Base-by-base conservation (phyloP, 2,113 vertebrate species). In the Psilopogon haemacephalus region DNA sequence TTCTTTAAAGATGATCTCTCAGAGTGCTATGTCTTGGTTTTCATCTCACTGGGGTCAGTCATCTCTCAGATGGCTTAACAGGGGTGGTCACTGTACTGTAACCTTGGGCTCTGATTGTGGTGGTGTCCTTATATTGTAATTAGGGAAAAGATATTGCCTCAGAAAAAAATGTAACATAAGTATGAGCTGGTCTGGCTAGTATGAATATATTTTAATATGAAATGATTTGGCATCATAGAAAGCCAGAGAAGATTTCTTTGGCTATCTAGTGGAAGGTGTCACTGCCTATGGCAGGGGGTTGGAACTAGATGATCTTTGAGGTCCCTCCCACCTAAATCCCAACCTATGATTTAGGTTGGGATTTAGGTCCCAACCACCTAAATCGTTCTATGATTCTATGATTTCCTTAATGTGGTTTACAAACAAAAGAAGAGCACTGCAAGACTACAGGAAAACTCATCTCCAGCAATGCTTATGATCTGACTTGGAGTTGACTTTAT, bases 121-220 rank as follows among this genome's bases (percentile, higher is more conserved):
- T 63, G 46, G 50, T 74, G 56, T 73, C 84, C 88, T 95, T 84
- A 81, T 86, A 73, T 70, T 30, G 32, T 93, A 96, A 79, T 96
- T 93, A 95, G 83, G 93, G 79, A 89, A 90, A 92, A 96, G 73
- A 90, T 67, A 88, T 23, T 84, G 90, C 95, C 92, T 79, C 75
- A 75, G 95, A 96, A 95, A 90, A 98, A 95, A 95, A 42, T 20
- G 67, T 78, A 55, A 84, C 84, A 93, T 95, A 95, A 96, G 91
- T 89, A 96, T 28, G 55, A 89, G 69, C n/a, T 94, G 24, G 46
- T 85, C 56, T 65, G 87, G 44, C 44, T 86, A 79, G 23, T 75
- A 58, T 87, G 91, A 90, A 97, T 96, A 44, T 86, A 37, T 93
- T 95, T 93, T 91, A 90, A 95, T 91, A 52, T 56, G 37, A 96